phyloP scores from a whole-genome alignment of 2,888 invertebrate species.

The Neria commutata region DNA sequence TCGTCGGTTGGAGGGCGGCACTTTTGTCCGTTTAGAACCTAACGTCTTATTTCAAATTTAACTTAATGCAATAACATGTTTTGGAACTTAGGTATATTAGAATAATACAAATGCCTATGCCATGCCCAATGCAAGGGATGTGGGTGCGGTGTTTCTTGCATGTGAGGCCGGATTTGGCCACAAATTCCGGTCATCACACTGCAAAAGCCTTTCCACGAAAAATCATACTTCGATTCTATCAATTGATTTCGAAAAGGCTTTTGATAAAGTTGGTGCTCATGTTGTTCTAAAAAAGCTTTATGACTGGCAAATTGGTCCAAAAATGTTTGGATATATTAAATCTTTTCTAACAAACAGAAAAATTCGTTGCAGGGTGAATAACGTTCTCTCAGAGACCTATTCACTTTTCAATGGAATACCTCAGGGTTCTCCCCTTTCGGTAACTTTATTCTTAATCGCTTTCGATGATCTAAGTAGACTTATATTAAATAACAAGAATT shows the following conservation, averaged over 20 bases:
- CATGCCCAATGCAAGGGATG: too few species aligned
- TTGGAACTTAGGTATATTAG: too few species aligned
- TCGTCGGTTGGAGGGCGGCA: too few species aligned
- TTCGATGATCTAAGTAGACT: conserved; percentile 3
- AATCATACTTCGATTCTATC: not conserved
- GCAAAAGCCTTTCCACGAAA: too few species aligned
- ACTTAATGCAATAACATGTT: too few species aligned
- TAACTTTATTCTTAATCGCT: conserved; percentile 7
- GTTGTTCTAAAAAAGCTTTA: not conserved
- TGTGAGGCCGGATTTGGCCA: too few species aligned
- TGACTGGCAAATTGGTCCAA: not conserved
- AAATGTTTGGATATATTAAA: not conserved
- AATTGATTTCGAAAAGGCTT: conserved; percentile 1
- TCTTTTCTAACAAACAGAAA: not conserved
- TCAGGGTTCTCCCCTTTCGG: conserved; percentile 3
- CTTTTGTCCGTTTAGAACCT: too few species aligned
- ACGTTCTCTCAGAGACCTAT: not conserved
- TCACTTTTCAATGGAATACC: conserved; percentile 1
- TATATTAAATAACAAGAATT: not conserved
- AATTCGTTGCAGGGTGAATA: not conserved
- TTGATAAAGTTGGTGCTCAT: not conserved
- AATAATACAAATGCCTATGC: too few species aligned
- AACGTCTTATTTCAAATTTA: too few species aligned
- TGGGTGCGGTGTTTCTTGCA: too few species aligned
- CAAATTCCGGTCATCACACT: too few species aligned